These are phyloP conservation scores for Thymallus thymallus DNA, from an alignment of 2,113 vertebrate genomes.

Conservation along the genomic window DNA sequence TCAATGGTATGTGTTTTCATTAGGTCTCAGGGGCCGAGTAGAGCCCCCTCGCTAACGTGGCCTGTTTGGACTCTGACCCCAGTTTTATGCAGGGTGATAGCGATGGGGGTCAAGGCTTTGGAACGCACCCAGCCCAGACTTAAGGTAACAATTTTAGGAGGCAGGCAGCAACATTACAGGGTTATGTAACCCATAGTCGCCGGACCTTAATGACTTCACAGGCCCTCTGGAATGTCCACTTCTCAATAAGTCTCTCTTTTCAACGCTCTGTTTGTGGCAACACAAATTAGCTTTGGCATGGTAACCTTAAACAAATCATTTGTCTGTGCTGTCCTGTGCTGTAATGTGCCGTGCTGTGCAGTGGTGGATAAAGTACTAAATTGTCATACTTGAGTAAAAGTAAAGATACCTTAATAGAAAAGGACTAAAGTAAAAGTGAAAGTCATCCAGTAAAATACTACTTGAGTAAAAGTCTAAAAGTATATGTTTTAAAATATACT, in stretches of 20 bases:
- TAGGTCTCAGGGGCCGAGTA: slow-evolving; percentile 46
- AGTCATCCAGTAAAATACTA: no score
- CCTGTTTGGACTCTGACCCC: slow-evolving; percentile 57
- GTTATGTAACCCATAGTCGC: slow-evolving; percentile 59
- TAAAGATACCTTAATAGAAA: no score
- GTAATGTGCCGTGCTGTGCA: no score
- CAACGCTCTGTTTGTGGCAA: slow-evolving; percentile 53
- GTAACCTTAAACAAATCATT: slow-evolving; percentile 22
- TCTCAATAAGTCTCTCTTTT: slow-evolving; percentile 55
- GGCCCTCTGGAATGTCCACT: slow-evolving; percentile 54
- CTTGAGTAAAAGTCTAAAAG: no score
- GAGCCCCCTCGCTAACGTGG: slow-evolving; percentile 42
- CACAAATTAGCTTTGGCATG: slow-evolving; percentile 51
- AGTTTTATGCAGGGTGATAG: slow-evolving; percentile 49
- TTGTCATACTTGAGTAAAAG: no score
- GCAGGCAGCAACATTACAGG: slow-evolving; percentile 22
- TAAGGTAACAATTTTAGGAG: slow-evolving; percentile 66
- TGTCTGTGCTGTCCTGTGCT: slow-evolving; percentile 24
- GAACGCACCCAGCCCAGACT: slow-evolving; percentile 36
- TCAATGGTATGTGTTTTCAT: slow-evolving; percentile 64
- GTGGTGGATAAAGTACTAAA: no score
- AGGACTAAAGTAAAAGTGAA: no score
- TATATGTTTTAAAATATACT: no score
- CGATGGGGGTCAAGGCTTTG: slow-evolving; percentile 41
- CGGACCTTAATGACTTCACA: slow-evolving; percentile 45